A percentile compares a stretch with the other conserved stretches of the same genome.
phyloP scores from a whole-genome alignment of 1,140 invertebrate species.

The Drosophila parabipectinata region DNA sequence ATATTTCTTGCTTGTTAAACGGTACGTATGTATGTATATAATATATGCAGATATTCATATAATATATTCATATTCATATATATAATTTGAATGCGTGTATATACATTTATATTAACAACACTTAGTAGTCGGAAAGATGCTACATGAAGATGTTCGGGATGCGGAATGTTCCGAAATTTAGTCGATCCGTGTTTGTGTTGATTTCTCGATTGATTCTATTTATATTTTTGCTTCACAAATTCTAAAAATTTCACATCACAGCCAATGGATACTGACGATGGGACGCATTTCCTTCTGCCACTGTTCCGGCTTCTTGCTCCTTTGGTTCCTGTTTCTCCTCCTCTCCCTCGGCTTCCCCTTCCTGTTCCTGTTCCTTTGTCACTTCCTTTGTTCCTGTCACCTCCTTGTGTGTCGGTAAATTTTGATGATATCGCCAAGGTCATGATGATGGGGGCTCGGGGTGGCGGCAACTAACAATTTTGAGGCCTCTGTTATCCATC shows the following conservation, averaged over 20 bases:
- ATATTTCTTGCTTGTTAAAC: slow-evolving; percentile 11
- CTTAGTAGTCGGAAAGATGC: slow-evolving; percentile 47
- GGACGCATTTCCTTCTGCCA: slow-evolving; percentile 50
- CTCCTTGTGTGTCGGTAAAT: slow-evolving; percentile 27
- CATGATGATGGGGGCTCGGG: slow-evolving; percentile 9
- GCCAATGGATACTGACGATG: slow-evolving; percentile 83
- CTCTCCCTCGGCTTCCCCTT: slow-evolving; percentile 1
- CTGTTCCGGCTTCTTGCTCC: slow-evolving; percentile 9
- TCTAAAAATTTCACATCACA: slow-evolving; percentile 82
- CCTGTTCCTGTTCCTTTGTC: slow-evolving; percentile 5
- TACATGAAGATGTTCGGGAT: slow-evolving; percentile 33
- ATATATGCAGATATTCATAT: slow-evolving; percentile 27
- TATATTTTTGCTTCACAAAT: slow-evolving; percentile 50
- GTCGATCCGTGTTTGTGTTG: slow-evolving; percentile 19
- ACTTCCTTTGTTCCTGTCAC: slow-evolving; percentile 21
- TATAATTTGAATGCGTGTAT: slow-evolving; percentile 28
- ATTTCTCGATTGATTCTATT: slow-evolving; percentile 27
- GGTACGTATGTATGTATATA: slow-evolving; percentile 25
- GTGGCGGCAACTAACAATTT: slow-evolving; percentile 67
- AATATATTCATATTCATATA: slow-evolving; percentile 22
- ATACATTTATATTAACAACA: slow-evolving; percentile 58
- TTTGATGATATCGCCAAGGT: slow-evolving; percentile 15
- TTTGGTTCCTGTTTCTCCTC: background rate
- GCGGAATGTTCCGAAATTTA: slow-evolving; percentile 42
- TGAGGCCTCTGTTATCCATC: slow-evolving; percentile 83